Evolutionary conservation across 2,113 vertebrate species (phyloP), one percentile per base, ranked within the genome.

Genomic region (Neoarius graeffei): DNA sequence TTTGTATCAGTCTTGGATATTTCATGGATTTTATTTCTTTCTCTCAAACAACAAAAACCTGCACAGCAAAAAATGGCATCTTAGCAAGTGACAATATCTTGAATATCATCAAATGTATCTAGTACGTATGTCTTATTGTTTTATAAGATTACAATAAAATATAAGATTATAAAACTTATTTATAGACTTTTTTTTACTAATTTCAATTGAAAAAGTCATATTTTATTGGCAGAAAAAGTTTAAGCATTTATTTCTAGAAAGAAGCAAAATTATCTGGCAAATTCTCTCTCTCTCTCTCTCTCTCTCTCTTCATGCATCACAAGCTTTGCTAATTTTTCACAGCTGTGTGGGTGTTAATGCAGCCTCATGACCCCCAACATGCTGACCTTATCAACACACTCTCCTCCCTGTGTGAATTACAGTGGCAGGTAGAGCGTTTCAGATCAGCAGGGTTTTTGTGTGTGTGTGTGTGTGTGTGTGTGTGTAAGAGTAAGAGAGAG

Each of bases 271-370:
- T 14, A 30, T 69, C 11, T 30, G 10, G 10, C 10, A 54, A 25
- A 7, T 25, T 67, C 64, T 67, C 64, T 67, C 64, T 67, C 64
- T 27, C 64, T 27, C 25, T 66, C 64, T 66, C 25, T 67, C 66
- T 67, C n/a, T 67, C 66, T 69, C 66, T 69, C 15, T 79, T 17
- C 14, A 56, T 27, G 50, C 76, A 54, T 79, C 76, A 80, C 52
- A n/a, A 13, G 15, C 52, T 82, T 85, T 89, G 86, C 64, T 87
- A 62, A 87, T 83, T 87, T 80, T 52, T 62, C 86, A 73, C 56
- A 73, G 80, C 54, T 3, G 13, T 83, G 67, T 87, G 87, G 89
- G 92, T 93, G 93, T 91, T 94, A 94, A 94, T 93, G 91, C 91
- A 90, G 91, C 74, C 92, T 93, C 54, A 84, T 57, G 59, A 57